These are phyloP conservation scores for Scaptomyza montana DNA, from an alignment of 1,140 invertebrate genomes.

Conservation along the genomic window DNA sequence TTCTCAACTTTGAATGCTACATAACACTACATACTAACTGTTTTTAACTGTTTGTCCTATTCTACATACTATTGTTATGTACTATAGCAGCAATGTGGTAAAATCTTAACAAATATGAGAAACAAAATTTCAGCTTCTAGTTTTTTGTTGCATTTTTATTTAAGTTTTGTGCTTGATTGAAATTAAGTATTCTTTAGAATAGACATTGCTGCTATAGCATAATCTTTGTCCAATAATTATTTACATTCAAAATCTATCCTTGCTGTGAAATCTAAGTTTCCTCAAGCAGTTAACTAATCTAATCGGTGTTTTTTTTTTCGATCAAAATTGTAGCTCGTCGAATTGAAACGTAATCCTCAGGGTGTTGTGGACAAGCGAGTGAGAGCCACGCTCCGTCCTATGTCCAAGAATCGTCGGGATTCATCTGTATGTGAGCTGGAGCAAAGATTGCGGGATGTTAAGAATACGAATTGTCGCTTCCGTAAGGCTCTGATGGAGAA, in stretches of 20 bases:
- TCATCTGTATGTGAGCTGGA: slow-evolving; percentile 90
- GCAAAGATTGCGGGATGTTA: slow-evolving; percentile 90
- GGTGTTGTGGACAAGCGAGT: slow-evolving; percentile 92
- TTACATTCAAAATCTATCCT: no score
- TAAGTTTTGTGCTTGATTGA: neutral
- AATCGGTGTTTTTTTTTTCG: slow-evolving; percentile 5
- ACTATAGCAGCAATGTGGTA: slow-evolving; percentile 27
- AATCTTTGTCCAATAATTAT: slow-evolving; percentile 15
- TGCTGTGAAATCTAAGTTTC: slow-evolving; percentile 5
- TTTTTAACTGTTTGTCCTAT: slow-evolving; percentile 9
- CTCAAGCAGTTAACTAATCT: neutral
- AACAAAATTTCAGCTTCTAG: neutral
- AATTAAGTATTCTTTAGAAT: neutral
- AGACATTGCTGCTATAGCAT: slow-evolving; percentile 14
- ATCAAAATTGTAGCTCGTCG: slow-evolving; percentile 88
- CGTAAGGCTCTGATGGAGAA: slow-evolving; percentile 91
- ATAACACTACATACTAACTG: slow-evolving; percentile 77
- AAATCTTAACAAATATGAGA: neutral
- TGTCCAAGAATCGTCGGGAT: slow-evolving; percentile 88
- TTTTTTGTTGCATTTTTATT: neutral
- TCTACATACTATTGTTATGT: slow-evolving; percentile 11
- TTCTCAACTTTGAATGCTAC: slow-evolving; percentile 66
- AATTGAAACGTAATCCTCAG: slow-evolving; percentile 94
- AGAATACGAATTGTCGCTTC: slow-evolving; percentile 90
- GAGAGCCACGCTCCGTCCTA: slow-evolving; percentile 90